Percentiles rank a stretch among this genome's conserved stretches.
Evolutionary conservation across 2,113 vertebrate species (phyloP).

Genomic region (Cathartes aura): DNA sequence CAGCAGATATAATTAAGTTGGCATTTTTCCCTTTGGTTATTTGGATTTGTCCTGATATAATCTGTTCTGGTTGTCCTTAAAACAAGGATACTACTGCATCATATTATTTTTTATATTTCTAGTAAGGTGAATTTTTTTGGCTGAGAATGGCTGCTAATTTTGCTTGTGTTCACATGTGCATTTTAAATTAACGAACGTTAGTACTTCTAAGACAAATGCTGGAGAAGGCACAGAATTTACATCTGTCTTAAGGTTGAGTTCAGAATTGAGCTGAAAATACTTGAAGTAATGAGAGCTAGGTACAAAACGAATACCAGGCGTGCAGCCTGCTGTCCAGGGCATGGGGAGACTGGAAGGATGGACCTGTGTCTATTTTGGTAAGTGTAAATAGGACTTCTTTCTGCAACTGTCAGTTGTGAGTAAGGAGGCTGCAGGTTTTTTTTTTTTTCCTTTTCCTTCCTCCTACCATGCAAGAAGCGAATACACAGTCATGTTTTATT

Average conservation of each 20-base stretch:
- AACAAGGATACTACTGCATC: neutral
- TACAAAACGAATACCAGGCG: accelerated
- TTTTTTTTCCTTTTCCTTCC: neutral
- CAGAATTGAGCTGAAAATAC: neutral
- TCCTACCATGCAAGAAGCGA: neutral
- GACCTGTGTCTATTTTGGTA: neutral
- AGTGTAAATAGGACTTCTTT: neutral
- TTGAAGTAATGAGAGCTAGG: neutral
- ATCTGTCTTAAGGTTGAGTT: neutral
- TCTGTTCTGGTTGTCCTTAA: neutral
- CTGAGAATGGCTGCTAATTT: neutral
- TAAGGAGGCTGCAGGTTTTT: neutral
- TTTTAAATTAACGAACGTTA: neutral
- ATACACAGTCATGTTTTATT: neutral
- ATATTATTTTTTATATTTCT: neutral
- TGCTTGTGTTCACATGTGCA: neutral
- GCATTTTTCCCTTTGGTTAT: neutral
- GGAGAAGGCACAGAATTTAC: neutral
- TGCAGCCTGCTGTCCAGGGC: neutral
- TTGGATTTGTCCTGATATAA: neutral
- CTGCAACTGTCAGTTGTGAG: neutral
- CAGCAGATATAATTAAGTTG: neutral
- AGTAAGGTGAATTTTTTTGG: neutral
- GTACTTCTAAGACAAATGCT: neutral
- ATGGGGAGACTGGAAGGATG: neutral